A percentile compares a stretch with the other conserved stretches of the same genome.
Conservation (phyloP, 2,888 invertebrate genomes). For the Sesia bembeciformis region DNA sequence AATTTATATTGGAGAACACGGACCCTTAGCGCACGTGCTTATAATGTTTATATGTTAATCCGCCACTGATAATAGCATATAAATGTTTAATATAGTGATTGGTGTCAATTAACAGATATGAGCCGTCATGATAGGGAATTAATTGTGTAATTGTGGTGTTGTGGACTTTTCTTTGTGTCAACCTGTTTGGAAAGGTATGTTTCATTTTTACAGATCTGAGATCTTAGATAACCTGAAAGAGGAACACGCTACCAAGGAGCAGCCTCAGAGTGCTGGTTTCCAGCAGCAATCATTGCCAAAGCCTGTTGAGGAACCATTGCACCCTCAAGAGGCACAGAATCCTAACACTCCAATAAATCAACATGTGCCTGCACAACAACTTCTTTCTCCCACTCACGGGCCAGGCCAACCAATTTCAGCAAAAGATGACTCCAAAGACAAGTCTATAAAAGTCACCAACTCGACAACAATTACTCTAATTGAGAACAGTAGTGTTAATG, state of each 20-base stretch:
- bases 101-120: not conserved
- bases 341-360: constrained; percentile 40
- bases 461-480: constrained; percentile 64
- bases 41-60: no score
- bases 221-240: constrained; percentile 75
- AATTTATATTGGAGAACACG: no score
- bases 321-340: constrained; percentile 33
- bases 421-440: constrained; percentile 60
- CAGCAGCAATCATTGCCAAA: constrained; percentile 41
- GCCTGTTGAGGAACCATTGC: constrained; percentile 36
- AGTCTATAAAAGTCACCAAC: constrained; percentile 57
- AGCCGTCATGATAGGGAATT: no score
- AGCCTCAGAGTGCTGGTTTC: constrained; percentile 38
- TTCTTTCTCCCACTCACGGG: constrained; percentile 45
- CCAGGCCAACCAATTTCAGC: constrained; percentile 30
- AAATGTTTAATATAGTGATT: not conserved
- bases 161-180: no score
- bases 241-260: constrained; percentile 57
- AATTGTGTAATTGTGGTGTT: not conserved
- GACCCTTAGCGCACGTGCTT: no score
- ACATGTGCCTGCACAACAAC: constrained; percentile 56
- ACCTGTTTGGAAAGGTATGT: no score
- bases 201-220: constrained; percentile 70
- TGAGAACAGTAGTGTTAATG: constrained; percentile 45
- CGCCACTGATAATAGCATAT: not conserved